Evolutionary conservation across 2,888 invertebrate genomes (phyloP), one percentile per base, ranked within the genome.

Genomic region (Arctia plantaginis): DNA sequence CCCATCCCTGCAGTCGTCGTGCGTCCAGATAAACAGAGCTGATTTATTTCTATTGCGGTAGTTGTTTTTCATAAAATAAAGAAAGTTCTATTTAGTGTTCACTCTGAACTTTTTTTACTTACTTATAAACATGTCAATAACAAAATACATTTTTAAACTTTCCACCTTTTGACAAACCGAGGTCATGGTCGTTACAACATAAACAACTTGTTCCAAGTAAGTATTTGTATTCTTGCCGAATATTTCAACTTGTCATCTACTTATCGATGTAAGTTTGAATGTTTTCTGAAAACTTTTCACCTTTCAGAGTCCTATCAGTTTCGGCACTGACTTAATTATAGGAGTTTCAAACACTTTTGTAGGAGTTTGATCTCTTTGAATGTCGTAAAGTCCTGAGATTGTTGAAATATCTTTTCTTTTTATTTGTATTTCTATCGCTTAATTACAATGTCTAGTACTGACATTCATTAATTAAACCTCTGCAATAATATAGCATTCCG

Each of bases 161-260:
- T 35, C 35, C 3, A 35, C n/a, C 35, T 35, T 35, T 35, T 18
- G 12, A 4, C 20, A 4, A 44, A 47, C n/a, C 23, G 7, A 30
- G 7, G 18, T 30, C 7, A 7, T 30, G 30, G 13, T 7, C 15
- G 6, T 4, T 30, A 2, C 7, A 30, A 12, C 15, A 27, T 3
- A 55, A 44, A 30, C 1, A 66, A 18, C 41, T 47, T 30, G 47
- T 67, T 67, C 30, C 27, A 47, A 41, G 10, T 20, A 79, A 71
- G 41, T 66, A 80, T 82, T 79, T 77, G 74, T 74, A 77, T 83
- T 79, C 73, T 74, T 81, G 73, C 77, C 74, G 76, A 65, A 51
- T 73, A 59, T 75, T 74, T 30, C 55, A 44, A 72, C 72, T 64
- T 69, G 71, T 81, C 76, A 81, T 82, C 73, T 76, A 77, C 75